These are phyloP conservation scores for Boloria euphrosyne DNA, from an alignment of 2,888 invertebrate genomes.

Conservation along the genomic window DNA sequence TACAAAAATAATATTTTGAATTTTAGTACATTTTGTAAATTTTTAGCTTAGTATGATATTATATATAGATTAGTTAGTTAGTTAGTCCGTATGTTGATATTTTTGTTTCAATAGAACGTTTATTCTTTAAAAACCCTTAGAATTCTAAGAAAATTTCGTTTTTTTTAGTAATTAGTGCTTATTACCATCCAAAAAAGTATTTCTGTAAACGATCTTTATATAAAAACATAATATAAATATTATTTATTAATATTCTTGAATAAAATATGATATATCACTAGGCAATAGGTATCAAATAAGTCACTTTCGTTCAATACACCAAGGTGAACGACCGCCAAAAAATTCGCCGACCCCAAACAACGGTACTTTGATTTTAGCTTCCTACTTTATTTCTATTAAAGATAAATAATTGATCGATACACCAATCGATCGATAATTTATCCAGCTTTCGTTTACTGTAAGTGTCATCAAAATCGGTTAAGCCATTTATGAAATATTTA, in stretches of 20 bases:
- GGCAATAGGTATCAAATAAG: slow-evolving; percentile 25
- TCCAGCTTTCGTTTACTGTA: background rate
- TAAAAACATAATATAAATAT: too few species aligned
- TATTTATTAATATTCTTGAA: background rate
- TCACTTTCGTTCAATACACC: slow-evolving; percentile 40
- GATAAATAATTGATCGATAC: slow-evolving; percentile 19
- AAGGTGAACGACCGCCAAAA: slow-evolving; percentile 36
- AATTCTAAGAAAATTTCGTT: background rate
- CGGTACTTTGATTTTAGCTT: slow-evolving; percentile 34
- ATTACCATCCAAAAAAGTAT: background rate
- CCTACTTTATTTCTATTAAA: slow-evolving; percentile 20
- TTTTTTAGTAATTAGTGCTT: background rate
- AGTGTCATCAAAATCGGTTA: slow-evolving; percentile 7
- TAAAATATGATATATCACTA: slow-evolving; percentile 19
- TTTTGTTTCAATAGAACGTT: too few species aligned
- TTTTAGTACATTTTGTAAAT: too few species aligned
- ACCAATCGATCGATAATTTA: slow-evolving; percentile 16
- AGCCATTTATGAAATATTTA: slow-evolving; percentile 12
- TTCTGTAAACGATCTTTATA: too few species aligned
- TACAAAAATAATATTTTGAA: too few species aligned
- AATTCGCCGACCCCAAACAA: slow-evolving; percentile 38
- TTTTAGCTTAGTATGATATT: background rate
- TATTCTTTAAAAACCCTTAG: too few species aligned
- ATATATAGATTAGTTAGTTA: too few species aligned
- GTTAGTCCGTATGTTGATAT: too few species aligned